Evolutionary conservation across 2,113 vertebrate genomes (phyloP).

Genomic region (Clarias macrocephalus): DNA sequence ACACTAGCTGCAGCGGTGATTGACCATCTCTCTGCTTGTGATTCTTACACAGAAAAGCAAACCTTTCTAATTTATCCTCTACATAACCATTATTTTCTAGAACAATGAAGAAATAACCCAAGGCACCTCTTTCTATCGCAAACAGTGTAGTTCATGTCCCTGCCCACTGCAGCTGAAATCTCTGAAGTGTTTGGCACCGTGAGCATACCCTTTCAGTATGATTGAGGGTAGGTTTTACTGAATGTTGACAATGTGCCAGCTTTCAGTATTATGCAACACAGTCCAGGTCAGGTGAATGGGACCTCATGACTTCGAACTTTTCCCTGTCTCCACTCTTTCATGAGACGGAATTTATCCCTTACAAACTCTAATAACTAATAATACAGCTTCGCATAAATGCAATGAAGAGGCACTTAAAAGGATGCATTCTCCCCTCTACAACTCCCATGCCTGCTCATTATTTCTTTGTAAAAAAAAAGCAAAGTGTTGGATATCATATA

Average conservation of each 20-base stretch:
- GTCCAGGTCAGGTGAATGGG: constrained; percentile 6
- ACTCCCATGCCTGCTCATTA: background rate
- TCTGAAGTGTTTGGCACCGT: background rate
- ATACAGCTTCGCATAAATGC: background rate
- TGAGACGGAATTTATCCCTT: background rate
- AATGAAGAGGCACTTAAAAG: background rate
- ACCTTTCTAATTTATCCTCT: background rate
- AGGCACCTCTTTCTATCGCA: background rate
- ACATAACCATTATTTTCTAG: background rate
- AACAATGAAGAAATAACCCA: constrained; percentile 9
- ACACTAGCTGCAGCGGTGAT: background rate
- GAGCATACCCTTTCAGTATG: background rate
- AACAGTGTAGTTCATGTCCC: background rate
- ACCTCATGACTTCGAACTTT: background rate
- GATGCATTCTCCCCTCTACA: background rate
- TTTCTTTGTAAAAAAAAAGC: background rate
- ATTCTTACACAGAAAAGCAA: background rate
- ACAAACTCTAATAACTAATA: background rate
- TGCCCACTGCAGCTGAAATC: background rate
- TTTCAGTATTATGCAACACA: background rate
- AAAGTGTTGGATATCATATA: background rate
- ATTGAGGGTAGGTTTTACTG: background rate
- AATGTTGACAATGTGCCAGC: background rate
- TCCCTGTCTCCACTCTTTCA: background rate
- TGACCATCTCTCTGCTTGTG: background rate